These are phyloP conservation scores for rabbit (Oryctolagus cuniculus) DNA, from an alignment of 2,113 vertebrate genomes.

Conservation along the genomic window mOryCun1.1 NC_091433.1:166894001-166894500, in stretches of 20 bases:
- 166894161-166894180: not conserved
- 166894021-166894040: not conserved
- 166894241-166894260: not conserved
- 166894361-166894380: not conserved
- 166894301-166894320: not conserved
- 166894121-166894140: not conserved
- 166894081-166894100: not conserved
- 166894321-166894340: not conserved
- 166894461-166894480: no score
- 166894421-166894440: no score
- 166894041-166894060: not conserved
- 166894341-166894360: not conserved
- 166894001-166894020: not conserved
- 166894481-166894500: no score
- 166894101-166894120: not conserved
- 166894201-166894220: slow-evolving; percentile 4
- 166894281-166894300: not conserved
- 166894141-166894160: not conserved
- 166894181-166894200: not conserved
- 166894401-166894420: no score
- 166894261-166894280: not conserved
- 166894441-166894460: no score
- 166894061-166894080: not conserved
- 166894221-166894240: not conserved
- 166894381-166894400: not conserved